A percentile compares a stretch with the other conserved stretches of the same genome.
Conservation (phyloP, 2,797 vertebrate genomes). For the Cynodonichthys magdalenae region DNA sequence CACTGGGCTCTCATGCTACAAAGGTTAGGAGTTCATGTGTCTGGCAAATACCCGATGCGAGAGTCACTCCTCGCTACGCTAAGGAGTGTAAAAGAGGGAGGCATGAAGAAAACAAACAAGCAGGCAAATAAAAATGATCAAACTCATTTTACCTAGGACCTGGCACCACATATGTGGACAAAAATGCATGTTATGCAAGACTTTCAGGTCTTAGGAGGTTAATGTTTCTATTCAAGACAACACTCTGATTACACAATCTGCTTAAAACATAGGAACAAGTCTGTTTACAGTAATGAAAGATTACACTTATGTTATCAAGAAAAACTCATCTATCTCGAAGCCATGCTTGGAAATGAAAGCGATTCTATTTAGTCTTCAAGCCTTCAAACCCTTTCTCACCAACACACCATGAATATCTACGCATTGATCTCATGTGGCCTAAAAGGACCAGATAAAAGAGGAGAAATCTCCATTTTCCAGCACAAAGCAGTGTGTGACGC, state of each 20-base stretch:
- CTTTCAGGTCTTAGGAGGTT: no score
- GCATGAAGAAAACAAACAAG: no score
- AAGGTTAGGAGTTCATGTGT: no score
- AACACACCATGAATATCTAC: slow-evolving; percentile 68
- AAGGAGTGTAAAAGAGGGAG: no score
- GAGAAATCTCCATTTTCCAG: slow-evolving; percentile 51
- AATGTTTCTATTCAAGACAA: no score
- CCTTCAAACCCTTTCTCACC: slow-evolving; percentile 75
- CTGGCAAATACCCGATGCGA: no score
- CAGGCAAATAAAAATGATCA: no score
- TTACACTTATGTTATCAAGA: slow-evolving; percentile 40
- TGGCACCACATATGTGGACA: no score
- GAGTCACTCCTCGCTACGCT: no score
- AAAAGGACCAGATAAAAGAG: slow-evolving; percentile 64
- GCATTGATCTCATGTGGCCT: slow-evolving; percentile 70
- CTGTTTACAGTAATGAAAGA: neutral
- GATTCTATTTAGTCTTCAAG: slow-evolving; percentile 41
- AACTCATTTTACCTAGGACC: no score
- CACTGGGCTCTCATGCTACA: no score
- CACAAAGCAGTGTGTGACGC: slow-evolving; percentile 63
- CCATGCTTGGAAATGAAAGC: slow-evolving; percentile 65
- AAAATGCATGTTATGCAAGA: no score
- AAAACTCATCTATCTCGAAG: slow-evolving; percentile 42
- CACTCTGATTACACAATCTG: neutral
- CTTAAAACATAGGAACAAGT: neutral